phyloP scores from a whole-genome alignment of 2,797 vertebrate genomes.

The Enteromius anoplus region DNA sequence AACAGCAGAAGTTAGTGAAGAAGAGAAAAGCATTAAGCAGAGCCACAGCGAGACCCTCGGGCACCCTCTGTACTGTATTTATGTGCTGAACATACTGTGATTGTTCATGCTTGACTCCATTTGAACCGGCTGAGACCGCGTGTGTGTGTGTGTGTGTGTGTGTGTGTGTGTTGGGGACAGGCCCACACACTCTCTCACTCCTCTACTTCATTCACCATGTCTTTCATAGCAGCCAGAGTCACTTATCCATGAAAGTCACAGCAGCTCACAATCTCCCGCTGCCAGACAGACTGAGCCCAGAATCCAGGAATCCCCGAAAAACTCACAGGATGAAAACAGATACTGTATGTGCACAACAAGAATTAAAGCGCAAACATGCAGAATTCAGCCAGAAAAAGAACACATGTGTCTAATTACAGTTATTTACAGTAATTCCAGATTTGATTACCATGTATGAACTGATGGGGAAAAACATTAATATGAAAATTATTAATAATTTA shows the following conservation, averaged over 20 bases:
- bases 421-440: not conserved
- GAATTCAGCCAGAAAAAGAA: not conserved
- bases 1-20: not conserved
- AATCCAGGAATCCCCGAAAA: not conserved
- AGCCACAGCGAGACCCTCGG: not conserved
- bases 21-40: not conserved
- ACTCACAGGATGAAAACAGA: not conserved
- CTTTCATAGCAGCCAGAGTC: slow-evolving; percentile 36
- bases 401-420: not conserved
- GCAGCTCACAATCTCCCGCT: not conserved
- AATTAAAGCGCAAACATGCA: not conserved
- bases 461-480: not conserved
- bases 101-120: not conserved
- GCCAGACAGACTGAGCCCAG: not conserved
- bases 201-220: not conserved
- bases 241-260: slow-evolving; percentile 45
- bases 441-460: not conserved
- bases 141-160: not conserved
- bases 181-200: not conserved
- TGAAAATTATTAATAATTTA: not conserved
- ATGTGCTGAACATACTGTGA: slow-evolving; percentile 10
- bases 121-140: not conserved
- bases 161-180: not conserved
- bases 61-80: not conserved
- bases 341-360: not conserved